Evolutionary conservation across 2,797 vertebrate species (phyloP).

Genomic region (Sebastes kiyomatsui): DNA sequence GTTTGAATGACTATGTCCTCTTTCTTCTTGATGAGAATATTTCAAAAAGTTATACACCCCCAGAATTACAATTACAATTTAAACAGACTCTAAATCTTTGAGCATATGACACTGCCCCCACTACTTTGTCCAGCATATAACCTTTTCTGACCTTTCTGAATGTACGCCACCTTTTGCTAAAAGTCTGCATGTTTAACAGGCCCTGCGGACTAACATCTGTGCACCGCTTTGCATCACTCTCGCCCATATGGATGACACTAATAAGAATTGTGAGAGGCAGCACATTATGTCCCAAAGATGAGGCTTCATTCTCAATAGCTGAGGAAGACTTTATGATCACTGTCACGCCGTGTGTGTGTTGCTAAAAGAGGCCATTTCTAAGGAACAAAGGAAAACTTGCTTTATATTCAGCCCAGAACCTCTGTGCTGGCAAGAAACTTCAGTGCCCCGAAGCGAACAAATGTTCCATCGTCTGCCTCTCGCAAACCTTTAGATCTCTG

Average conservation of each 20-base stretch:
- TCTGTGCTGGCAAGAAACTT: slow-evolving; percentile 66
- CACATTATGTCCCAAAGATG: slow-evolving; percentile 28
- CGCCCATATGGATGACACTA: slow-evolving; percentile 11
- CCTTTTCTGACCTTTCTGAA: slow-evolving; percentile 77
- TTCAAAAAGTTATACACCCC: neutral
- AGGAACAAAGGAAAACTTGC: slow-evolving; percentile 51
- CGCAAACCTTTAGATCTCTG: slow-evolving; percentile 74
- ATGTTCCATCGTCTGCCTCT: slow-evolving; percentile 77
- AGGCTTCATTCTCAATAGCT: slow-evolving; percentile 6
- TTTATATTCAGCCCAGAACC: slow-evolving; percentile 72
- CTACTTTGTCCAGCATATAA: slow-evolving; percentile 39
- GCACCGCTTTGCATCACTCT: slow-evolving; percentile 40
- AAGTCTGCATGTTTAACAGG: slow-evolving; percentile 63
- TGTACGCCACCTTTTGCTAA: slow-evolving; percentile 46
- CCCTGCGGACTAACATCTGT: slow-evolving; percentile 74
- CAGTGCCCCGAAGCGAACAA: slow-evolving; percentile 80
- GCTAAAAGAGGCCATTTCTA: slow-evolving; percentile 39
- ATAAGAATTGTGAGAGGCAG: slow-evolving; percentile 32
- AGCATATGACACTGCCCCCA: slow-evolving; percentile 14
- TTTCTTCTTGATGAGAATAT: neutral
- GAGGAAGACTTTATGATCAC: slow-evolving; percentile 31
- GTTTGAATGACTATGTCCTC: neutral
- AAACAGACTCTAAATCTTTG: neutral
- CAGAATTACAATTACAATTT: slow-evolving; percentile 1
- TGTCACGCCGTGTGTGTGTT: slow-evolving; percentile 33